Evolutionary conservation across 1,140 invertebrate species (phyloP).

Genomic region (Lamellibrachia luymesi): DNA sequence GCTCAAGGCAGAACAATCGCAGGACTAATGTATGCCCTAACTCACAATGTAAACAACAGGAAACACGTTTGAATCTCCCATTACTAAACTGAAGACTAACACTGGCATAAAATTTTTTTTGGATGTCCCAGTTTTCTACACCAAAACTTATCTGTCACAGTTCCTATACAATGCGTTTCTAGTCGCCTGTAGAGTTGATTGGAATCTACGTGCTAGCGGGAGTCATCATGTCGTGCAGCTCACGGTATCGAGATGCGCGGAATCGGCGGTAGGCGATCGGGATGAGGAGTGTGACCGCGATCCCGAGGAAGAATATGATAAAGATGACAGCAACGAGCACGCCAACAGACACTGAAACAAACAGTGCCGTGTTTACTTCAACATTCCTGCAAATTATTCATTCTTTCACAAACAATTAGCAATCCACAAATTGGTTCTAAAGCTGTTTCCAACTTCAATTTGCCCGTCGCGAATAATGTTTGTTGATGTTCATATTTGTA

Average conservation of each 20-base stretch:
- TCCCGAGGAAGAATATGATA: neutral
- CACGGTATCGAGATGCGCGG: neutral
- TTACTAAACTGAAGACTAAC: neutral
- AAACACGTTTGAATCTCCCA: neutral
- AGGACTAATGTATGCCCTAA: neutral
- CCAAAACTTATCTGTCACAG: neutral
- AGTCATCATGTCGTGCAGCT: neutral
- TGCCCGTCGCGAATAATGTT: no score
- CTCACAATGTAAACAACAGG: neutral
- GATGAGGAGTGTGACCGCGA: neutral
- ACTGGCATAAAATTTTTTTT: neutral
- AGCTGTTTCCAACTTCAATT: no score
- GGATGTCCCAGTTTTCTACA: neutral
- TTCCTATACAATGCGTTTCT: neutral
- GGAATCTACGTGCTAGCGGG: neutral
- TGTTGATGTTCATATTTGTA: no score
- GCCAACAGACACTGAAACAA: neutral
- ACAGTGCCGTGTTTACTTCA: neutral
- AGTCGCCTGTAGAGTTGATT: neutral
- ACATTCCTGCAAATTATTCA: no score
- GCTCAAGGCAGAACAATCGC: no score
- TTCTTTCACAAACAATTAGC: no score
- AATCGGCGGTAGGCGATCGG: neutral
- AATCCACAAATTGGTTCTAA: no score
- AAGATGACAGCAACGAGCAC: neutral